phyloP scores from a whole-genome alignment of 2,113 vertebrate genomes.

The Charadrius vociferus region DNA sequence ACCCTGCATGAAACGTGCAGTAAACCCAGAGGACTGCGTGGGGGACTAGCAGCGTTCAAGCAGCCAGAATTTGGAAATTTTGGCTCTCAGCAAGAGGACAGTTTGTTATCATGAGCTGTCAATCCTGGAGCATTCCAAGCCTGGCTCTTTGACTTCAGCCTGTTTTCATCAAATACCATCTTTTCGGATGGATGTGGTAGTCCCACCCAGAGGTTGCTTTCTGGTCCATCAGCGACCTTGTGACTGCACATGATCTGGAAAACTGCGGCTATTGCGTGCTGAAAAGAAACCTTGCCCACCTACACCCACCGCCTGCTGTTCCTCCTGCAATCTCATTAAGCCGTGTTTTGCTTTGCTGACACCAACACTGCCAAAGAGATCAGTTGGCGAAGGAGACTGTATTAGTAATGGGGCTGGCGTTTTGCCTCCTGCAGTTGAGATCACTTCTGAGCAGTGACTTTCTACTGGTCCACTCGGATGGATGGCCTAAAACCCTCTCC shows the following conservation, averaged over 20 bases:
- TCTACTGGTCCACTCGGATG: background rate
- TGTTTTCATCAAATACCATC: background rate
- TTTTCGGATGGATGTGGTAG: background rate
- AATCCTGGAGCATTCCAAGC: background rate
- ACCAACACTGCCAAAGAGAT: background rate
- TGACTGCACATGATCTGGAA: background rate
- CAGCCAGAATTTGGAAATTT: background rate
- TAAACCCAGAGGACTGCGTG: background rate
- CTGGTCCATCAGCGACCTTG: background rate
- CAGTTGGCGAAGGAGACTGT: background rate
- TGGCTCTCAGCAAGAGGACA: background rate
- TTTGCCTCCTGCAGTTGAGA: slow-evolving; percentile 43
- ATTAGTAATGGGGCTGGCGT: slow-evolving; percentile 39
- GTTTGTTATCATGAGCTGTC: background rate
- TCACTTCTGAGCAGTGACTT: background rate
- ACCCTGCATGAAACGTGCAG: background rate
- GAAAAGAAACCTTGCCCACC: background rate
- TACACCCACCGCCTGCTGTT: background rate
- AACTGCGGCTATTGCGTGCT: background rate
- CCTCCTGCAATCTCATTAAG: slow-evolving; percentile 22
- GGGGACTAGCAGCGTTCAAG: background rate
- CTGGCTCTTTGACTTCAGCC: background rate
- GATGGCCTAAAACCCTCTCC: background rate
- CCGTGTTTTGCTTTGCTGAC: background rate
- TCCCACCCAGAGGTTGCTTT: background rate